Evolutionary conservation across 2,888 invertebrate genomes (phyloP).

Genomic region (Corythucha ciliata): DNA sequence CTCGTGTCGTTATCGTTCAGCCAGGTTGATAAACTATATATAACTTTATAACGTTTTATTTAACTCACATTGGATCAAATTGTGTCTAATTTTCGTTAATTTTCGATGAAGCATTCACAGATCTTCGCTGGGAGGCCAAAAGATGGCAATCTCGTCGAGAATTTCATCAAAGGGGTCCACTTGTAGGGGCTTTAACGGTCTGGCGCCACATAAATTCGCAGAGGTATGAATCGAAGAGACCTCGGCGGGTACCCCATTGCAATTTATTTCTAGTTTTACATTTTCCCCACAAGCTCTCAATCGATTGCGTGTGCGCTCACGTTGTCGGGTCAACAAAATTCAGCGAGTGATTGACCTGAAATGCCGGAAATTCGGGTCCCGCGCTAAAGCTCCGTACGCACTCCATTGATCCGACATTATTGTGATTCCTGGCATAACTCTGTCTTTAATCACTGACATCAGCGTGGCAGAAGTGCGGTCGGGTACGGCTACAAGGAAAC

Average conservation of each 20-base stretch:
- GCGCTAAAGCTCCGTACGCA: background rate
- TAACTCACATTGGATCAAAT: too few relatives aligned
- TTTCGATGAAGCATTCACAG: constrained; percentile 3
- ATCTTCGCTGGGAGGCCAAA: constrained; percentile 5
- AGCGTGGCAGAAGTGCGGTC: constrained; percentile 1
- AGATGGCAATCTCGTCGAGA: constrained; percentile 1
- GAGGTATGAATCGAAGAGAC: constrained; percentile 7
- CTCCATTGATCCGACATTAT: constrained; percentile 1
- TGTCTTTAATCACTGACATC: background rate
- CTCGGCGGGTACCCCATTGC: constrained; percentile 4
- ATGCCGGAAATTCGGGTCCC: constrained; percentile 3
- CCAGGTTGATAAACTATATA: too few relatives aligned
- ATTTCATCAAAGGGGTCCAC: background rate
- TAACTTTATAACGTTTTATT: too few relatives aligned
- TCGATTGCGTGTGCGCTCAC: background rate
- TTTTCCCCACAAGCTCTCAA: background rate
- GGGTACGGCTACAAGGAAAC: background rate
- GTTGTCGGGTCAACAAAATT: constrained; percentile 7
- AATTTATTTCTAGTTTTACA: background rate
- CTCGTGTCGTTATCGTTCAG: too few relatives aligned
- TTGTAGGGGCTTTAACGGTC: constrained; percentile 1
- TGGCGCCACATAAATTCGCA: constrained; percentile 8
- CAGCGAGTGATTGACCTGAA: constrained; percentile 4
- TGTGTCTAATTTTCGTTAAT: constrained; percentile 3
- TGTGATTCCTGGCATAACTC: background rate